Evolutionary conservation across 2,888 invertebrate species (phyloP).

Genomic region (Cryptus viduatorius): DNA sequence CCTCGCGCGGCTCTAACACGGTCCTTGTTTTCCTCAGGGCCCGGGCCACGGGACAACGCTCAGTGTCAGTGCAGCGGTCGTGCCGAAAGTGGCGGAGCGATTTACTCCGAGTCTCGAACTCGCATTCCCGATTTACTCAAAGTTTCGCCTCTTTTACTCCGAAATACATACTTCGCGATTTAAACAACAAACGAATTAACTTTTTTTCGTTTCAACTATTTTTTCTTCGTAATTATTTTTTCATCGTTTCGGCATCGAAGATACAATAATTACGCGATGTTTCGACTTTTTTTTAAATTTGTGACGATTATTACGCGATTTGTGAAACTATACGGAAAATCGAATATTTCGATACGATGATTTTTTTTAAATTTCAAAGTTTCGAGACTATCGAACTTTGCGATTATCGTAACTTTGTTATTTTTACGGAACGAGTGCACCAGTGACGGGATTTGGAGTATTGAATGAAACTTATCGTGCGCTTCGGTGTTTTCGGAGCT

Average conservation of each 20-base stretch:
- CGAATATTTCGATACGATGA: neutral
- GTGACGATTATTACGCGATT: neutral
- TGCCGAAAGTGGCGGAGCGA: constrained; percentile 73
- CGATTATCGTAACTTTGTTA: constrained; percentile 4
- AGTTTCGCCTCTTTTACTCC: neutral
- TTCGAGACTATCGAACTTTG: neutral
- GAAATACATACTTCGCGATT: neutral
- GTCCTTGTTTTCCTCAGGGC: constrained; percentile 69
- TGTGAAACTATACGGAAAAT: neutral
- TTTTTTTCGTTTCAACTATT: neutral
- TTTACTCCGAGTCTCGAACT: constrained; percentile 17
- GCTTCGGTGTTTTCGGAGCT: too few relatives aligned
- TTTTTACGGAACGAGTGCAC: constrained; percentile 25
- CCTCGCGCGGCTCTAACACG: constrained; percentile 48
- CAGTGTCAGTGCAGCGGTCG: constrained; percentile 76
- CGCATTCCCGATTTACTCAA: neutral
- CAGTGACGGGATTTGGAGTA: constrained; percentile 21
- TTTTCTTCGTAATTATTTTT: neutral
- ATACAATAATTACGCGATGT: neutral
- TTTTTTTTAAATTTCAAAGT: neutral
- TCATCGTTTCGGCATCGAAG: neutral
- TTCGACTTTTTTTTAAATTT: neutral
- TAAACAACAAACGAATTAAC: neutral
- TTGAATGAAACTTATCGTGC: constrained; percentile 12
- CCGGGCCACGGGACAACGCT: constrained; percentile 72